Conservation (phyloP, 2,113 vertebrate genomes). For the Osmerus eperlanus region DNA sequence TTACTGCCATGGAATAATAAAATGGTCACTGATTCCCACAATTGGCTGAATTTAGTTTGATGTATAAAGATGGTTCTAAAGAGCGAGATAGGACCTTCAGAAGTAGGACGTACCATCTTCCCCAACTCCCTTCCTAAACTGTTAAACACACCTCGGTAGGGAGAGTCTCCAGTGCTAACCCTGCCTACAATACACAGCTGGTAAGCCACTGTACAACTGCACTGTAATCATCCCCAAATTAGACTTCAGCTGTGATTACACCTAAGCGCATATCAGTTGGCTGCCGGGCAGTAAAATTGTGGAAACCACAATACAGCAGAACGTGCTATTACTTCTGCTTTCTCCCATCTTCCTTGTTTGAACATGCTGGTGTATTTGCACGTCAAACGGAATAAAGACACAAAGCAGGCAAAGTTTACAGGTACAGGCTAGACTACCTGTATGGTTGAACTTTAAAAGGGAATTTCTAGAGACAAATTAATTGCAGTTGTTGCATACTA, state of each 20-base stretch:
- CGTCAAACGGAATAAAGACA: neutral
- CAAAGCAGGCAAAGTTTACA: neutral
- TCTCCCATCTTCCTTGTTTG: constrained; percentile 17
- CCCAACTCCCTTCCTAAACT: neutral
- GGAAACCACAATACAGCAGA: constrained; percentile 13
- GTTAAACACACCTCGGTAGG: constrained; percentile 31
- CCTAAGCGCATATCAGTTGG: constrained; percentile 37
- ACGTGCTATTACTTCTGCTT: constrained; percentile 20
- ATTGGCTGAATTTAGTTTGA: too few relatives aligned
- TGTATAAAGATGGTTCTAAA: too few relatives aligned
- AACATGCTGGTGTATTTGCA: constrained; percentile 3
- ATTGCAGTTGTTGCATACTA: too few relatives aligned
- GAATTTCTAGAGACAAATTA: too few relatives aligned
- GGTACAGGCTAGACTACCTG: too few relatives aligned
- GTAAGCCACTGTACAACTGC: constrained; percentile 25
- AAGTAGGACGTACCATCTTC: neutral
- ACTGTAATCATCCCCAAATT: constrained; percentile 52
- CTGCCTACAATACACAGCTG: constrained; percentile 37
- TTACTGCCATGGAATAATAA: too few relatives aligned
- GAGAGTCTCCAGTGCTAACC: constrained; percentile 16
- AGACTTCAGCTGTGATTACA: constrained; percentile 47
- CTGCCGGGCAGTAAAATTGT: constrained; percentile 35
- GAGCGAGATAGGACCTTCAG: too few relatives aligned
- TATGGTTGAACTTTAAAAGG: too few relatives aligned
- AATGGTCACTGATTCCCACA: too few relatives aligned